Evolutionary conservation across 2,113 vertebrate genomes (phyloP), one percentile per base, ranked within the genome.

Genomic region (Poecilia latipinna): DNA sequence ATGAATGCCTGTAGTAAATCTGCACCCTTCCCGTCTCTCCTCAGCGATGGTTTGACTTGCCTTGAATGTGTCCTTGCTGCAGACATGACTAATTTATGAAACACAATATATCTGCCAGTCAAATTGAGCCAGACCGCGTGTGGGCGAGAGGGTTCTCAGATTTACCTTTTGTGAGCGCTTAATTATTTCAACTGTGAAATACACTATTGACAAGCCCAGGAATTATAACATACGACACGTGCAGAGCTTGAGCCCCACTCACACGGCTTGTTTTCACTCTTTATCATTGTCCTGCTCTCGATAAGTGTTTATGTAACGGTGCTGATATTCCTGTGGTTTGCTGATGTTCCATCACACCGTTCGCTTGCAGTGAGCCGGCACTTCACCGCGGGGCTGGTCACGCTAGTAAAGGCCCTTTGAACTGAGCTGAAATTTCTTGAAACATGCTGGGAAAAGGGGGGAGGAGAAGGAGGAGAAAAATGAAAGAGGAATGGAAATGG

Each of bases 381-480:
- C 80, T 70, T 75, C 65, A 68, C 92, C 91, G 76, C 85, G 81
- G 88, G 91, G 79, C 73, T 29, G 82, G 91, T 89, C 90, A 89
- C 71, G 88, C 90, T 91, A 87, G 85, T 91, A 92, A 87, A 89
- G 88, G 84, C 84, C 84, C 91, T 93, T 91, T 91, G 90, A 92
- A 91, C 87, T 88, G 79, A 89, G 80, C 80, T 31, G 80, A 87
- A 88, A 90, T 81, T 85, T 89, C 82, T 87, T 63, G 70, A 85
- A 80, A 87, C 83, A 89, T 76, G 86, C 69, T 31, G 74, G 74
- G 71, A 79, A 82, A 78, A 28, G 70, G 66, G 66, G 88, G 88
- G 77, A 71, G 82, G 82, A 77, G 84, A 84, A 28, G 70, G 61
- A 54, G 51, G 74, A 60, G 74, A 78, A 82, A 74, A 51, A 74